Percentiles rank a stretch among this genome's conserved stretches.
These are phyloP conservation scores for Pseudobourletiella spinata DNA, from an alignment of 1,140 invertebrate species.

Conservation along the genomic window DNA sequence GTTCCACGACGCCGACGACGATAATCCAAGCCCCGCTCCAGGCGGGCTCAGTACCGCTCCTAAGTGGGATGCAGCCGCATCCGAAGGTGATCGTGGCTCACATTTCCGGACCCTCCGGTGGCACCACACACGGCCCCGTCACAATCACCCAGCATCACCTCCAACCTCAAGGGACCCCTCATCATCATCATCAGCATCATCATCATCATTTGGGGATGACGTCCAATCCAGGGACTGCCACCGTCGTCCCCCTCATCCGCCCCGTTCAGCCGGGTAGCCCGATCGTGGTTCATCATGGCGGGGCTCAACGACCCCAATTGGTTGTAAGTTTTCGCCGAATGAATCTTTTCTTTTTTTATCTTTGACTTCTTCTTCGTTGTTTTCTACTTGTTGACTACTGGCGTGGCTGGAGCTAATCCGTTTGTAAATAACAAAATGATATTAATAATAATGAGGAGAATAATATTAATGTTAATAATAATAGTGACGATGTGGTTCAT, in stretches of 20 bases:
- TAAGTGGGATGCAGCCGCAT: slow-evolving; percentile 17
- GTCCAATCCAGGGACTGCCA: neutral
- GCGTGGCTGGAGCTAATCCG: slow-evolving; percentile 4
- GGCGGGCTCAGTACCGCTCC: slow-evolving; percentile 14
- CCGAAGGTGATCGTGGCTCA: slow-evolving; percentile 32
- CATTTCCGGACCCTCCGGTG: slow-evolving; percentile 7
- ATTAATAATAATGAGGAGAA: neutral
- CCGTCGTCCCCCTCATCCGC: slow-evolving; percentile 20
- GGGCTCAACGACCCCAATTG: slow-evolving; percentile 9
- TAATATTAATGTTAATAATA: too few species aligned
- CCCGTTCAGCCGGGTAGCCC: slow-evolving; percentile 27
- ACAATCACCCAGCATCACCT: slow-evolving; percentile 14
- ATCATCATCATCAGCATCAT: slow-evolving; percentile 12
- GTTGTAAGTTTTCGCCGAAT: slow-evolving; percentile 17
- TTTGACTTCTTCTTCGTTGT: neutral
- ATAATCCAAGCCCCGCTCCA: slow-evolving; percentile 17
- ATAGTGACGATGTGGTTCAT: slow-evolving; percentile 6
- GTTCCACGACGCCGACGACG: slow-evolving; percentile 28
- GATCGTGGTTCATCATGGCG: slow-evolving; percentile 10
- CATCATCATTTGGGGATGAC: neutral
- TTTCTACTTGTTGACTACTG: too few species aligned
- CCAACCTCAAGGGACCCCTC: slow-evolving; percentile 1
- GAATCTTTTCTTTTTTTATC: neutral
- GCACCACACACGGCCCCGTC: slow-evolving; percentile 5
- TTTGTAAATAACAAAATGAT: slow-evolving; percentile 15